Base-by-base conservation (phyloP, 1,140 invertebrate species). In the Zaprionus ornatus region DNA sequence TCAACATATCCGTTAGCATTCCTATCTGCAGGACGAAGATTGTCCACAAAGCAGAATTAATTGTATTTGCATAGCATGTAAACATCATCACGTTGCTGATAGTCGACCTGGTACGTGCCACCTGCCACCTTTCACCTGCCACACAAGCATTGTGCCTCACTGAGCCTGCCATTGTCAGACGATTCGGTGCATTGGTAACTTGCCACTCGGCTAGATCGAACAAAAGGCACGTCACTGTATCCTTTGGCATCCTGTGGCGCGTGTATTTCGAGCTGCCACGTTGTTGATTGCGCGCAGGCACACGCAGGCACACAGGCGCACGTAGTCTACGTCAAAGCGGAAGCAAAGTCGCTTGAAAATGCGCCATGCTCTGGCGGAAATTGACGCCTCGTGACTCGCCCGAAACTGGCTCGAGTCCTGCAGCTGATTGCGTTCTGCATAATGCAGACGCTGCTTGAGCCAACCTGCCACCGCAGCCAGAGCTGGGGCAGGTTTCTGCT, bases 31-130 rank as follows among this genome's bases (percentile, higher is more conserved):
- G 74, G 52, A 80, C 69, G 69, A 63, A 83, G 84, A 87, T 80
- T 87, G 84, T 67, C 80, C 84, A 87, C 84, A 87, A 88, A 84
- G 84, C 84, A 77, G 84, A 87, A 88, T 88, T 87, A 87, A 87
- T 87, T 87, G 84, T 87, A 87, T 87, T 87, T 88, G 84, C 85
- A 88, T 88, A 88, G 84, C 70, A 88, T 84, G 84, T 87, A 87
- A 87, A 87, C 84, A 87, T 77, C 80, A 87, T 88, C 84, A 87
- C 71, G 80, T 83, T 88, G 84, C 69, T 55, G 69, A 21, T 21
- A 12, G 19, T 21, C 19, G 3, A 3, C 45, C 19, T 12, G 45
- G 3, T 21, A 50, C 45, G 17, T 21, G 45, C 45, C 19, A 48
- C 9, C 45, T 48, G 45, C 45, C 17, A 48, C 45, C 2, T 21